phyloP scores from a whole-genome alignment of 1,140 invertebrate species.

The Drosophila tsacasi region DNA sequence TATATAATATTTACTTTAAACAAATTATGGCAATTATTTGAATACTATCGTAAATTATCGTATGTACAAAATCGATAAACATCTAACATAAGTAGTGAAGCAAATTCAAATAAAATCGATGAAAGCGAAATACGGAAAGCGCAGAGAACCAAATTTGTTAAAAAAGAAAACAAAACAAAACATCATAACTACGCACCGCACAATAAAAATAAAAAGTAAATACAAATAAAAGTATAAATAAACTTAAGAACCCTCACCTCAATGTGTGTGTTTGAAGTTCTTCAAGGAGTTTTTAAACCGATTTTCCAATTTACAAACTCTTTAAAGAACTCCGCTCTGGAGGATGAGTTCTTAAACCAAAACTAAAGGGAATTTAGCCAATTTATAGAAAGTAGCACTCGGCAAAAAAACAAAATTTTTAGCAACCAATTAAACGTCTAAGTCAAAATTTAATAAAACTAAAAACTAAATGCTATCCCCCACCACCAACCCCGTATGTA shows the following conservation, averaged over 20 bases:
- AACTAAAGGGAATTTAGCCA: slow-evolving; percentile 70
- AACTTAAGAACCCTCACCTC: slow-evolving; percentile 9
- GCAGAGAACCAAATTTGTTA: slow-evolving; percentile 77
- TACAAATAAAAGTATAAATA: slow-evolving; percentile 3
- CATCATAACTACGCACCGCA: slow-evolving; percentile 65
- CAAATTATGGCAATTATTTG: slow-evolving; percentile 38
- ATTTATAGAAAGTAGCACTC: slow-evolving; percentile 72
- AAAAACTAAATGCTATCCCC: slow-evolving; percentile 47
- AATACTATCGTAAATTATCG: slow-evolving; percentile 63
- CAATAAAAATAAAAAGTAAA: slow-evolving; percentile 47
- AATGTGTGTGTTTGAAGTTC: slow-evolving; percentile 2
- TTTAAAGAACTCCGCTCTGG: slow-evolving; percentile 15
- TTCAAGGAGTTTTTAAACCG: neutral
- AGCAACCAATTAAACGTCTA: slow-evolving; percentile 59
- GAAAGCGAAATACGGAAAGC: slow-evolving; percentile 45
- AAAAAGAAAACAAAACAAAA: slow-evolving; percentile 27
- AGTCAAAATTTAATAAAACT: slow-evolving; percentile 58
- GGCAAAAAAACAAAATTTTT: slow-evolving; percentile 47
- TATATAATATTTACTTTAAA: slow-evolving; percentile 45
- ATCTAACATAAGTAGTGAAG: slow-evolving; percentile 72
- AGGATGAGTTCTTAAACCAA: slow-evolving; percentile 11
- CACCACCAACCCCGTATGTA: slow-evolving; percentile 26
- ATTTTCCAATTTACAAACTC: neutral
- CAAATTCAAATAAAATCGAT: slow-evolving; percentile 31
- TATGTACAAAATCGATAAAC: slow-evolving; percentile 67